Percentiles rank a stretch among this genome's conserved stretches.
phyloP scores from a whole-genome alignment of 2,797 vertebrate genomes.

The Urophycis tenuis region DNA sequence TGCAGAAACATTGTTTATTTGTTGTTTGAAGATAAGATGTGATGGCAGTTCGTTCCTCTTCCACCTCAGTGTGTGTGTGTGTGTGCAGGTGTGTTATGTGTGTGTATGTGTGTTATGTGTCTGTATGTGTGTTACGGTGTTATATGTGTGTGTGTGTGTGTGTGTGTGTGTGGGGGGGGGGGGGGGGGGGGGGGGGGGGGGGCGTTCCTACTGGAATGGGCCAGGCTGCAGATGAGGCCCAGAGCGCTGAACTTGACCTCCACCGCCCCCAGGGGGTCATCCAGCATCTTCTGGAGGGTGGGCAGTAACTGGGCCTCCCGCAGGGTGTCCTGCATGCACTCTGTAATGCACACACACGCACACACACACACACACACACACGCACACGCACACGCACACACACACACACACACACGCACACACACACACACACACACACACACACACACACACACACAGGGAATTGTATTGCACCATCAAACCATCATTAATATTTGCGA shows the following conservation, averaged over 20 bases:
- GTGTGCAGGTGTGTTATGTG: too few species aligned
- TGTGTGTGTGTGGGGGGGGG: too few species aligned
- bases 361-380: constrained; percentile 20
- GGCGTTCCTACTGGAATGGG: constrained; percentile 72
- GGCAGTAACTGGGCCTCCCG: constrained; percentile 69
- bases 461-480: too few species aligned
- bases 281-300: constrained; percentile 76
- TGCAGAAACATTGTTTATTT: background rate
- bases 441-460: background rate
- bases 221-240: constrained; percentile 79
- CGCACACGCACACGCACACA: constrained; percentile 1
- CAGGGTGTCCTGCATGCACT: constrained; percentile 70
- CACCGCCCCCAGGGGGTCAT: constrained; percentile 71
- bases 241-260: constrained; percentile 84
- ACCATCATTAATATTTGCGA: too few species aligned
- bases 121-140: too few species aligned
- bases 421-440: too few species aligned
- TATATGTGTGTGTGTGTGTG: too few species aligned
- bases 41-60: too few species aligned
- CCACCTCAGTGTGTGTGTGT: too few species aligned
- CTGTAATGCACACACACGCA: constrained; percentile 53
- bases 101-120: too few species aligned
- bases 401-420: background rate
- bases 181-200: background rate
- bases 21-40: background rate